Evolutionary conservation across 2,888 invertebrate species (phyloP).

Genomic region (Pegoplata infirma): DNA sequence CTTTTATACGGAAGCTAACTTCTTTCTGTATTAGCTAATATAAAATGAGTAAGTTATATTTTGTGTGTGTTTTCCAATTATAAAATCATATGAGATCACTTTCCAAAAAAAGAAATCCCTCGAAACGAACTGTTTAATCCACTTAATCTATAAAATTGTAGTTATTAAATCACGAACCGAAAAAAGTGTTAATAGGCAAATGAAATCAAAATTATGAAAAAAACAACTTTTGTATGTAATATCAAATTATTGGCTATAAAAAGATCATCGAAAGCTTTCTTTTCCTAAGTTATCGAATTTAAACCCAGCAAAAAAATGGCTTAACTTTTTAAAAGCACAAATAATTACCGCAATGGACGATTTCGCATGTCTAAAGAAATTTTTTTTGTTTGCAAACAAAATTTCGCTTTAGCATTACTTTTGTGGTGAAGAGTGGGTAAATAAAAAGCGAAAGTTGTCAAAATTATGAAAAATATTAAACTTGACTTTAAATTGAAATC

Average conservation of each 20-base stretch:
- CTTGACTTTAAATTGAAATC: no score
- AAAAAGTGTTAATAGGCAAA: constrained; percentile 42
- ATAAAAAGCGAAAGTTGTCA: no score
- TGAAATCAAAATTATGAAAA: no score
- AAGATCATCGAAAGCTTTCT: constrained; percentile 42
- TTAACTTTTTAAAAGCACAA: no score
- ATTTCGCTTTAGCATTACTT: no score
- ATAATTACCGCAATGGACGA: no score
- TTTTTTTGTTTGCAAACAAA: not conserved
- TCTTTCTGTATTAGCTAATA: no score
- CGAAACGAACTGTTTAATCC: not conserved
- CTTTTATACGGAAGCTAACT: no score
- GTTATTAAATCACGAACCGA: not conserved
- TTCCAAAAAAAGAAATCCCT: not conserved
- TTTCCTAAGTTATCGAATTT: constrained; percentile 20
- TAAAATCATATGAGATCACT: constrained; percentile 14
- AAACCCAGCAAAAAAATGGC: no score
- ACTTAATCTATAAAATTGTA: constrained; percentile 9
- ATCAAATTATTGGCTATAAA: constrained; percentile 2
- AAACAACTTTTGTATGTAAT: not conserved
- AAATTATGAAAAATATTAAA: no score
- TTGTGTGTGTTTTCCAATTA: not conserved
- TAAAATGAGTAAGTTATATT: constrained; percentile 42
- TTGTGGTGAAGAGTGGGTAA: no score
- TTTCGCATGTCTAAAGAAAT: not conserved